phyloP scores from a whole-genome alignment of 2,113 vertebrate genomes.

The Rhineura floridana region DNA sequence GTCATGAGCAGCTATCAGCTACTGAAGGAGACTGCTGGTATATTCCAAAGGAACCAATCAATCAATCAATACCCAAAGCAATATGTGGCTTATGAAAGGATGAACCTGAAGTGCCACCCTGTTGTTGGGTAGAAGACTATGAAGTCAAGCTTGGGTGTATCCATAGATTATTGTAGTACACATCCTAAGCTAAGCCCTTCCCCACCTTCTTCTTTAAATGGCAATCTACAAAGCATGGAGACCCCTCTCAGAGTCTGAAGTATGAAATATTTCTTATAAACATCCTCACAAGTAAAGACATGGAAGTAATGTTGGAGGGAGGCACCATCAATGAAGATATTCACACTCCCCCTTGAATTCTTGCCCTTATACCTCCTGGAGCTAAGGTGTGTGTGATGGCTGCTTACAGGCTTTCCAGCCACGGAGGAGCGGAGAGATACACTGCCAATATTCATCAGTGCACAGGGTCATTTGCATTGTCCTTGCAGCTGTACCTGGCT shows the following conservation, averaged over 20 bases:
- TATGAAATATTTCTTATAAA: background rate
- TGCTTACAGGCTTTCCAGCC: background rate
- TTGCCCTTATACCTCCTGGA: background rate
- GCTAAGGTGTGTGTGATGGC: background rate
- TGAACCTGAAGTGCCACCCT: background rate
- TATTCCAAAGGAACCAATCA: background rate
- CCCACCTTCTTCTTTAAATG: background rate
- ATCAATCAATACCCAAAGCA: background rate
- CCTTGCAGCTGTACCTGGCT: slow-evolving; percentile 24
- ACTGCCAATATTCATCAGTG: slow-evolving; percentile 14
- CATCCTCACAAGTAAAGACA: background rate
- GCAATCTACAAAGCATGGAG: background rate
- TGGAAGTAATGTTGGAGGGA: background rate
- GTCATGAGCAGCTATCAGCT: background rate
- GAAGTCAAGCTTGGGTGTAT: background rate
- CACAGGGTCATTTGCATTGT: background rate
- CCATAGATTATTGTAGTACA: background rate
- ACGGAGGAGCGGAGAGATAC: background rate
- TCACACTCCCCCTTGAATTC: background rate
- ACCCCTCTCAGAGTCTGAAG: background rate
- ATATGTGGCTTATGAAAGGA: background rate
- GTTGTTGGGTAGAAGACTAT: background rate
- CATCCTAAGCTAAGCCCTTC: background rate
- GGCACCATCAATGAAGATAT: background rate
- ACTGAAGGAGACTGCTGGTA: background rate